These are phyloP conservation scores for Paratrypauchen microcephalus DNA, from an alignment of 2,797 vertebrate genomes.

Conservation along the genomic window DNA sequence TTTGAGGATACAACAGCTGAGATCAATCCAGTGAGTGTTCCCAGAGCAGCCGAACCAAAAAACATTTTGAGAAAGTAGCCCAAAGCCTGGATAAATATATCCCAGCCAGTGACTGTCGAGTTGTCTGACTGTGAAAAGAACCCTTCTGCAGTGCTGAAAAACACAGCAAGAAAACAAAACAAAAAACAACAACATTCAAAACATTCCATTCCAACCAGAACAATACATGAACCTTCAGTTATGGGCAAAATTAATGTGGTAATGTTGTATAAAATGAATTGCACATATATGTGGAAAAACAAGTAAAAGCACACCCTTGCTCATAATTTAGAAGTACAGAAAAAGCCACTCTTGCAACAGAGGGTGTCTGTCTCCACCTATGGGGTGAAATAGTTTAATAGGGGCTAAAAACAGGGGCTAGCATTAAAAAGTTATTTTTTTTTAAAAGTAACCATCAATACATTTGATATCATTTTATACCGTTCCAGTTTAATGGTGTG, in stretches of 20 bases:
- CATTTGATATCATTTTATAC: too few species aligned
- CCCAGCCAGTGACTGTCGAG: slow-evolving; percentile 89
- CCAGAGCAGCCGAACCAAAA: slow-evolving; percentile 95
- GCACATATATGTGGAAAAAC: background rate
- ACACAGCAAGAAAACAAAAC: slow-evolving; percentile 35
- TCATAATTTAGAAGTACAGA: too few species aligned
- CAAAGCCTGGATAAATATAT: slow-evolving; percentile 92
- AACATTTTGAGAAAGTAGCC: slow-evolving; percentile 98
- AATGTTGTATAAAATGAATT: background rate
- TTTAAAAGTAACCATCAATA: too few species aligned
- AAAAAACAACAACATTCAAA: too few species aligned
- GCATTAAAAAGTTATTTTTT: background rate
- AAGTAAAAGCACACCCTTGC: background rate
- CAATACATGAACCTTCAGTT: background rate
- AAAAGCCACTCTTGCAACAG: too few species aligned
- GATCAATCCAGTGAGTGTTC: slow-evolving; percentile 96
- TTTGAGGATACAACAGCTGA: slow-evolving; percentile 93
- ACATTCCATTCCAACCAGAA: slow-evolving; percentile 31
- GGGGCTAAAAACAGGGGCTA: background rate
- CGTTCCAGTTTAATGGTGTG: background rate
- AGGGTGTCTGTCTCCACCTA: too few species aligned
- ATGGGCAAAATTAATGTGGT: too few species aligned
- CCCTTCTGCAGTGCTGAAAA: slow-evolving; percentile 92
- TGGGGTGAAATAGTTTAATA: too few species aligned
- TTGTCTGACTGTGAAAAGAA: slow-evolving; percentile 88